These are phyloP conservation scores for Oreochromis niloticus DNA, from an alignment of 2,113 vertebrate species.

Conservation along the genomic window DNA sequence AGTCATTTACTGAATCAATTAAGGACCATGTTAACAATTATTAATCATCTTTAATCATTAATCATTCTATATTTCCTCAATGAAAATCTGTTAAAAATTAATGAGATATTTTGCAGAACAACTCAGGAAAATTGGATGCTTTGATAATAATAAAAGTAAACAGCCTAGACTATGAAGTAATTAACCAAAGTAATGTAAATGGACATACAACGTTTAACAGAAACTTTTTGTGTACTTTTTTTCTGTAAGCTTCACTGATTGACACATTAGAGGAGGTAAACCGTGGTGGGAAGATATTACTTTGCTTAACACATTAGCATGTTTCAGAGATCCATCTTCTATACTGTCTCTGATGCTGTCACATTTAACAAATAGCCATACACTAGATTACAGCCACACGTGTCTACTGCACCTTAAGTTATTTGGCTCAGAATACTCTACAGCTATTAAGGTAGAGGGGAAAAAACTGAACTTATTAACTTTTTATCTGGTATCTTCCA, in stretches of 20 bases:
- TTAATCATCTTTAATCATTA: background rate
- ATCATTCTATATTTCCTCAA: background rate
- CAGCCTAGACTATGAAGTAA: background rate
- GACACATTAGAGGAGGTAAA: background rate
- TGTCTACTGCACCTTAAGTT: background rate
- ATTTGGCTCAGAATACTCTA: background rate
- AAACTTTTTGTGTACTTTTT: background rate
- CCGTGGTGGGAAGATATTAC: background rate
- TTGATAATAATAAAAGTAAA: background rate
- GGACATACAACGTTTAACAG: background rate
- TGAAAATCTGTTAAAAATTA: background rate
- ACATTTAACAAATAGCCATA: background rate
- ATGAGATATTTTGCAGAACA: background rate
- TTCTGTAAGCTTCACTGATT: background rate
- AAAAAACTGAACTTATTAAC: background rate
- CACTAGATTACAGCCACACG: background rate
- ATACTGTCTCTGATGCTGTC: background rate
- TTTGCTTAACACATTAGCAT: background rate
- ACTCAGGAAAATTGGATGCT: background rate
- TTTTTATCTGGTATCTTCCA: background rate
- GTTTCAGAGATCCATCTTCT: background rate
- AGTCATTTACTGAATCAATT: background rate
- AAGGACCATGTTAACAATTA: background rate
- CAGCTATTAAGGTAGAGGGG: background rate
- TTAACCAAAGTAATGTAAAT: background rate